These are phyloP conservation scores for Urocynchramus pylzowi DNA, from an alignment of 2,113 vertebrate genomes.

Conservation along the genomic window DNA sequence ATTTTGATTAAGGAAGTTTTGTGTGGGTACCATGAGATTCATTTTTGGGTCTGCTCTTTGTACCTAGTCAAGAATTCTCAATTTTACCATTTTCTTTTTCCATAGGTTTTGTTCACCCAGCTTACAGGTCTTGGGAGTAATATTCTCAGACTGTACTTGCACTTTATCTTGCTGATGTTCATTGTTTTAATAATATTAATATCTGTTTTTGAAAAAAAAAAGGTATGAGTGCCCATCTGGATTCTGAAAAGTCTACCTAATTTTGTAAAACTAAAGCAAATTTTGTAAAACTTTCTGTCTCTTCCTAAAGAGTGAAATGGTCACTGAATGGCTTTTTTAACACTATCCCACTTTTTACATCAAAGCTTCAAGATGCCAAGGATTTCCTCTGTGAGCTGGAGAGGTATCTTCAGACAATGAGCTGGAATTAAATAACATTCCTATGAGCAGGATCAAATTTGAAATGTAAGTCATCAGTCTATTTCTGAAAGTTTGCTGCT, in stretches of 20 bases:
- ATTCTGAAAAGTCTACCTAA: neutral
- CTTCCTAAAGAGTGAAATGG: neutral
- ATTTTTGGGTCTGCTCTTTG: neutral
- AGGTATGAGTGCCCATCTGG: neutral
- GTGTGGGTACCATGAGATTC: neutral
- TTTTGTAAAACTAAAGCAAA: neutral
- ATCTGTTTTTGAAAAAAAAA: neutral
- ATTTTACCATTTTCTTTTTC: neutral
- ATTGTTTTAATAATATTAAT: neutral
- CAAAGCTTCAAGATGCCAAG: neutral
- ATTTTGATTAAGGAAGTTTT: neutral
- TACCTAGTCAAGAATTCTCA: neutral
- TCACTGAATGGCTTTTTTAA: neutral
- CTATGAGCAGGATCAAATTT: neutral
- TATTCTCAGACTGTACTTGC: neutral
- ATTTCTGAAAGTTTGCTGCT: neutral
- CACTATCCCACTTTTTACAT: neutral
- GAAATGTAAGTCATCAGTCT: neutral
- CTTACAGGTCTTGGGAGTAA: neutral
- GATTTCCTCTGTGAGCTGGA: neutral
- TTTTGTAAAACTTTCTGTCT: neutral
- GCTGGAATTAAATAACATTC: neutral
- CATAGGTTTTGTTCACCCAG: neutral
- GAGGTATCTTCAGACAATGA: neutral
- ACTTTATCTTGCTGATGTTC: neutral